Evolutionary conservation across 2,113 vertebrate species (phyloP).

Genomic region (Mastomys natalensis): DNA sequence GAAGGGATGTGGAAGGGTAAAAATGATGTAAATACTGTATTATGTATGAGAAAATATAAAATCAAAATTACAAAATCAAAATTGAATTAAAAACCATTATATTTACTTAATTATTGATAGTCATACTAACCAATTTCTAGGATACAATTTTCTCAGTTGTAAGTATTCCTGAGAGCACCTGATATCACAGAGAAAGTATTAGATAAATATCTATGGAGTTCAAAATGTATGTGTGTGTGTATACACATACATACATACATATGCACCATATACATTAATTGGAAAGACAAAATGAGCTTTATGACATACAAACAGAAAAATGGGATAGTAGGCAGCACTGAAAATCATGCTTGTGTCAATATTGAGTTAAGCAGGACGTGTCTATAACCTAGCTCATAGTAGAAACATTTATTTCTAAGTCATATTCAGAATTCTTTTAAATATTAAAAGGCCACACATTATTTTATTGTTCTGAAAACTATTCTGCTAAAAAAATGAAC

Average conservation of each 20-base stretch:
- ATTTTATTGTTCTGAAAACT: neutral
- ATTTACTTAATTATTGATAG: neutral
- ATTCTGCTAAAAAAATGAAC: neutral
- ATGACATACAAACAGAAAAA: neutral
- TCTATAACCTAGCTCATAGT: neutral
- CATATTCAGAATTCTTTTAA: neutral
- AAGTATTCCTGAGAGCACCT: neutral
- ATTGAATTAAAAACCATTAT: neutral
- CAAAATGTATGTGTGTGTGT: neutral
- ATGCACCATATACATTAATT: neutral
- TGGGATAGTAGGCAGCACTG: neutral
- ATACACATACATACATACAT: neutral
- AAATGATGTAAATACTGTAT: neutral
- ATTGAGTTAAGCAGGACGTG: neutral
- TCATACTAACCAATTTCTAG: neutral
- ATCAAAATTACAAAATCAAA: neutral
- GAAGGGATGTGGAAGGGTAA: neutral
- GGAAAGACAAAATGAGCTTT: neutral
- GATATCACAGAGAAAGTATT: neutral
- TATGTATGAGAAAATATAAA: neutral
- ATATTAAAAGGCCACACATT: neutral
- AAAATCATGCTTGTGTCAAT: neutral
- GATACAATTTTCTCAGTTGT: neutral
- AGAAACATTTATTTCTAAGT: slow-evolving; percentile 20
- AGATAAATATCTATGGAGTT: neutral